Base-by-base conservation (phyloP, 2,888 invertebrate species). In the Tipula vernalis region DNA sequence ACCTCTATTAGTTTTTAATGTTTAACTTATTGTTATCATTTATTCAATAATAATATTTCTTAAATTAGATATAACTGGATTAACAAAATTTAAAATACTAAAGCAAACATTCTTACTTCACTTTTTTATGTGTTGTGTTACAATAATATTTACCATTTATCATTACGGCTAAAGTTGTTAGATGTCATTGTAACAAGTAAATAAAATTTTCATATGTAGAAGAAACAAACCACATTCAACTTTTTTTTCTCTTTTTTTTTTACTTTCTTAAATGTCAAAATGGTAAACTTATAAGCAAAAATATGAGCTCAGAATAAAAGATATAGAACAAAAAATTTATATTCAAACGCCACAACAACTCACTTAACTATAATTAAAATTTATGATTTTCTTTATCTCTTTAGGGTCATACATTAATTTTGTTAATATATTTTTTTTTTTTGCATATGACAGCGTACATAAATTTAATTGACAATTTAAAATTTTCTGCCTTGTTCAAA, bases 101-200 rank as follows among this genome's bases (percentile, higher is more conserved):
- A 71, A 57, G 28, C 10, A 10, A 12, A 28, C 10, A 71, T 71
- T 71, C 71, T 71, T 28, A 71, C 71, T 71, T 71, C 71, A 71
- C 28, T 28, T 71, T 28, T 28, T 28, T 28, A 57, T 57, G 28
- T 28, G 28, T 28, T 71, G 71, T 71, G 28, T 71, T 71, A 71
- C 71, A 71, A 71, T 71, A 71, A 71, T 71, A 71, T 71, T 71
- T 71, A 71, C 71, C 71, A 71, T 71, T 71, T 71, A 71, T 71
- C 71, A 71, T 71, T 71, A 28, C 71, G 71, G 28, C 71, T 28
- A 71, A 28, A 71, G 71, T 71, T 71, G 71, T 28, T 71, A 71
- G 71, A 71, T 71, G 71, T 71, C 71, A 71, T 71, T 71, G 28
- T 71, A 71, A 71, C 28, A 71, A 28, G 28, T 18, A 71, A 28